Conservation (phyloP, 2,888 invertebrate species). For the Cinara cedri region DNA sequence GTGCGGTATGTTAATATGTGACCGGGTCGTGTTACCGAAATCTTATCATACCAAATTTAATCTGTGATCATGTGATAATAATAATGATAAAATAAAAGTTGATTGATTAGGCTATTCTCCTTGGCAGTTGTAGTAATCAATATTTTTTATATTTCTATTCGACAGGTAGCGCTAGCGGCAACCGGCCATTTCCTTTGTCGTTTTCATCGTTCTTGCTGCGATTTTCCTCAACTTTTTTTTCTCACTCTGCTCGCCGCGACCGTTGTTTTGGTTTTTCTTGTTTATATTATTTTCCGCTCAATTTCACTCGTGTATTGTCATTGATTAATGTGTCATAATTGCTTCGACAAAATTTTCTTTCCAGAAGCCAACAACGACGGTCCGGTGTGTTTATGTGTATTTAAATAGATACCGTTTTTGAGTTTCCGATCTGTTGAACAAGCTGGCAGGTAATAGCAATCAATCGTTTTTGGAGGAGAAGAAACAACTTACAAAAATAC, state of each 20-base stretch:
- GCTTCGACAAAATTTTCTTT: neutral
- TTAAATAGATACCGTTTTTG: neutral
- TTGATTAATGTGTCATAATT: neutral
- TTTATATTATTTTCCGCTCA: neutral
- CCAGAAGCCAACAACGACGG: neutral
- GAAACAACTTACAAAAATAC: slow-evolving; percentile 7
- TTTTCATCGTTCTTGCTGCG: slow-evolving; percentile 14
- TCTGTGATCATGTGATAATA: too few species aligned
- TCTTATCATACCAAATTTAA: too few species aligned
- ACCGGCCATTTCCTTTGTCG: slow-evolving; percentile 56
- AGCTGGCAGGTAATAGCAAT: neutral
- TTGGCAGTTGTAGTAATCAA: slow-evolving; percentile 23
- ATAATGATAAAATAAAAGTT: too few species aligned
- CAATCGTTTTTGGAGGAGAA: neutral
- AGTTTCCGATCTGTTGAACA: neutral
- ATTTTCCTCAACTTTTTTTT: neutral
- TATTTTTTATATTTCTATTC: slow-evolving; percentile 30
- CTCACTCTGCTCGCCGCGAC: neutral
- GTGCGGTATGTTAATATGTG: too few species aligned
- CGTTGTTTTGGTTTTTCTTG: neutral
- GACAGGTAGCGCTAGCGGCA: slow-evolving; percentile 40
- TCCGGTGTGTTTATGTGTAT: neutral
- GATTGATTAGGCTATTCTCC: slow-evolving; percentile 24
- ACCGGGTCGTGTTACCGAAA: too few species aligned
- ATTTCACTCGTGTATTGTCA: neutral